A percentile compares a stretch with the other conserved stretches of the same genome.
phyloP scores from a whole-genome alignment of 2,797 vertebrate species.

The Falco biarmicus region DNA sequence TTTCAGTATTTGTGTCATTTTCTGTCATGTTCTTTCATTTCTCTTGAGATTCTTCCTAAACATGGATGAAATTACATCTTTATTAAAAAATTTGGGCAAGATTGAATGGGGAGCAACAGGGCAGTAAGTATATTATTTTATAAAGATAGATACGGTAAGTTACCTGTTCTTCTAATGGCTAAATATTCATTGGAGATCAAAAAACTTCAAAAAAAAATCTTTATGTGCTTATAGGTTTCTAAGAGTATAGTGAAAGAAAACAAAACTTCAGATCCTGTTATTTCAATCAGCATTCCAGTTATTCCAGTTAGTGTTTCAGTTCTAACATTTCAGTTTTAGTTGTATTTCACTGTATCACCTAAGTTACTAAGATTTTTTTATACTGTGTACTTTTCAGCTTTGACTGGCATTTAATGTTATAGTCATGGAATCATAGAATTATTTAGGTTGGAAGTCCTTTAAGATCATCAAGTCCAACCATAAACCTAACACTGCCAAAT shows the following conservation, averaged over 20 bases:
- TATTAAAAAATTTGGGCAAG: conserved; percentile 63
- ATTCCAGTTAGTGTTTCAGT: not conserved
- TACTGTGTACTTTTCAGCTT: not conserved
- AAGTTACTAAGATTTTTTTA: not conserved
- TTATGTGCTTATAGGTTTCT: not conserved
- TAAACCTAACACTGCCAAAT: not conserved
- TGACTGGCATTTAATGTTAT: not conserved
- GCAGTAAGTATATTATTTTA: conserved; percentile 64
- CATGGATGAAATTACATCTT: conserved; percentile 33
- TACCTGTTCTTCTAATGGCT: not conserved
- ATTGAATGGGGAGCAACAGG: conserved; percentile 61
- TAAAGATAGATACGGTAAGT: not conserved
- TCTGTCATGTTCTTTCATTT: not conserved
- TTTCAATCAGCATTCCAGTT: not conserved
- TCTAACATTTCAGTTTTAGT: not conserved
- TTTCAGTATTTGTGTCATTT: not conserved
- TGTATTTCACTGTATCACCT: not conserved
- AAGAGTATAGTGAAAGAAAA: not conserved
- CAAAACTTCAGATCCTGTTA: not conserved
- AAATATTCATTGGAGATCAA: not conserved
- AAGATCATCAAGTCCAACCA: not conserved
- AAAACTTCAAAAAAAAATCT: too few relatives aligned
- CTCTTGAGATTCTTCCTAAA: conserved; percentile 63
- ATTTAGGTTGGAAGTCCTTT: not conserved
- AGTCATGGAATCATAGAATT: not conserved